Evolutionary conservation across 2,797 vertebrate species (phyloP).

Genomic region (Clarias pachynema): DNA sequence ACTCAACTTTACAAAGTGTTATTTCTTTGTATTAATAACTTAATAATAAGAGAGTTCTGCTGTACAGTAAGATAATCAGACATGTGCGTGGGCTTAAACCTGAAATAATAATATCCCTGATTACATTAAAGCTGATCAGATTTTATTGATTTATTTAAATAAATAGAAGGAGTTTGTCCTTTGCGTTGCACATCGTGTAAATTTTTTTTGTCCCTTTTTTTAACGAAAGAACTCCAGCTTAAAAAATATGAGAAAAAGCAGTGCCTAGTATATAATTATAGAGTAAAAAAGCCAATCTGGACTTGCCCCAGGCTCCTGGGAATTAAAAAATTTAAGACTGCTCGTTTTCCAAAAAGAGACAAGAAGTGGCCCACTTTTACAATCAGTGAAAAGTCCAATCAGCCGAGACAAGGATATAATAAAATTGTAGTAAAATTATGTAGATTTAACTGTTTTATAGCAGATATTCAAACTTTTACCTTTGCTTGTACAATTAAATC

Average conservation of each 20-base stretch:
- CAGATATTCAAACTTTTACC: neutral
- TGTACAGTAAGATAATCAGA: no score
- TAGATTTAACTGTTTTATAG: neutral
- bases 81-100: no score
- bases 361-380: neutral
- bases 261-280: neutral
- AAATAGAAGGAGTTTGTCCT: neutral
- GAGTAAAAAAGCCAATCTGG: neutral
- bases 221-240: neutral
- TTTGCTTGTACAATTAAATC: neutral
- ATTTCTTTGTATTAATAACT: no score
- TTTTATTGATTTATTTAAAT: neutral
- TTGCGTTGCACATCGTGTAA: neutral
- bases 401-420: neutral
- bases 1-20: no score
- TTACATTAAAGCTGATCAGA: neutral
- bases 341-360: neutral
- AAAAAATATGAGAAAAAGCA: neutral
- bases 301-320: neutral
- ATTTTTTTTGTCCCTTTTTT: neutral
- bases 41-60: no score
- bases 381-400: conserved; percentile 9
- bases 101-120: no score
- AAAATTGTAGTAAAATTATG: neutral
- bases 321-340: neutral